These are phyloP conservation scores for Chalcis sispes DNA, from an alignment of 2,888 invertebrate genomes.

Conservation along the genomic window DNA sequence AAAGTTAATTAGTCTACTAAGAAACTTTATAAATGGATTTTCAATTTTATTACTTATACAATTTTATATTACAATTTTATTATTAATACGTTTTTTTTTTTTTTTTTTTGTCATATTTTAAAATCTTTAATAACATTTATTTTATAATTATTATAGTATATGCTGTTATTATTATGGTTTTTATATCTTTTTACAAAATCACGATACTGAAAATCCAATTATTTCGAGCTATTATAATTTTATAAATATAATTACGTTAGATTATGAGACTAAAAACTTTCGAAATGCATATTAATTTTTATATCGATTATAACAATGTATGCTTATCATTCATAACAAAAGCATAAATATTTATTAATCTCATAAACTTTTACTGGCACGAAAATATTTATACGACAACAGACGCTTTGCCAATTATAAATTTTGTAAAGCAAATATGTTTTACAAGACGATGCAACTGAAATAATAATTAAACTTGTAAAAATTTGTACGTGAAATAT, in stretches of 20 bases:
- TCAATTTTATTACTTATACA: background rate
- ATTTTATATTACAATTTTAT: too few species aligned
- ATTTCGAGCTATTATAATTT: too few species aligned
- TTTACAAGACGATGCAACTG: constrained; percentile 11
- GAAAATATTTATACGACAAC: constrained; percentile 4
- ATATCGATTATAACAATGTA: too few species aligned
- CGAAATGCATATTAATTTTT: background rate
- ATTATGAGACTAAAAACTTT: background rate
- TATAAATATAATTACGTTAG: background rate
- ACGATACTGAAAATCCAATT: constrained; percentile 10
- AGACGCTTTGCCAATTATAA: background rate
- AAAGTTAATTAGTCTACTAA: constrained; percentile 38
- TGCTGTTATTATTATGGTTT: too few species aligned
- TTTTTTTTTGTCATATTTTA: too few species aligned
- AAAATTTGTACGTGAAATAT: background rate
- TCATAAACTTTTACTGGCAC: constrained; percentile 2
- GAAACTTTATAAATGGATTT: constrained; percentile 6
- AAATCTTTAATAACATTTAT: too few species aligned
- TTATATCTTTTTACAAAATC: too few species aligned
- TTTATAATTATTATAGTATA: too few species aligned
- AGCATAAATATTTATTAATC: too few species aligned
- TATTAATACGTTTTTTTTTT: background rate
- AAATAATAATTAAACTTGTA: constrained; percentile 3
- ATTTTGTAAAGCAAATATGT: constrained; percentile 8
- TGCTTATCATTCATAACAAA: too few species aligned